These are phyloP conservation scores for Tinea trinotella DNA, from an alignment of 2,888 invertebrate species.

Conservation along the genomic window DNA sequence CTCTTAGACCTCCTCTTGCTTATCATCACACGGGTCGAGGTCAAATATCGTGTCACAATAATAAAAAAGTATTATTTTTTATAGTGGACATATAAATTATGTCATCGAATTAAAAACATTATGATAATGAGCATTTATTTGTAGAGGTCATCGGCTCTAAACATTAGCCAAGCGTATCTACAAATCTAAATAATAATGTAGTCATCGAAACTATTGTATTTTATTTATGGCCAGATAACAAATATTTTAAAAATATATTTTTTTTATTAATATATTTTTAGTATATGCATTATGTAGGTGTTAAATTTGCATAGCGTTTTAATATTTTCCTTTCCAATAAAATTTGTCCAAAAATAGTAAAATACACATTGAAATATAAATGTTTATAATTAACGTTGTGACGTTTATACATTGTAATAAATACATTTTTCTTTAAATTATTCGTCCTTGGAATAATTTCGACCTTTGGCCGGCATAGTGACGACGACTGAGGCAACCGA, in stretches of 20 bases:
- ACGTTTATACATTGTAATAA: too few species aligned
- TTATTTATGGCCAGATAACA: background rate
- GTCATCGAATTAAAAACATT: background rate
- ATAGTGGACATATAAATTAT: background rate
- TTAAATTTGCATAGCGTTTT: constrained; percentile 4
- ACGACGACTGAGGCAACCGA: too few species aligned
- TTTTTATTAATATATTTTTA: background rate
- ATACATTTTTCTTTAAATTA: too few species aligned
- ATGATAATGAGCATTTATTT: constrained; percentile 1
- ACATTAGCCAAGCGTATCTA: background rate
- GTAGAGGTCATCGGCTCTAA: constrained; percentile 1
- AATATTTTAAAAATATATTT: background rate
- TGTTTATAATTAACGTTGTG: too few species aligned
- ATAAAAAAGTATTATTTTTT: background rate
- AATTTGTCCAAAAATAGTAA: background rate
- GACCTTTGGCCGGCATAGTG: too few species aligned
- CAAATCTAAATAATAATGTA: constrained; percentile 3
- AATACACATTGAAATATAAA: too few species aligned
- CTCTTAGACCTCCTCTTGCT: too few species aligned
- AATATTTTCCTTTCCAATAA: background rate
- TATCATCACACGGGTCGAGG: too few species aligned
- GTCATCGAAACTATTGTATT: background rate
- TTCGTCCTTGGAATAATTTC: background rate
- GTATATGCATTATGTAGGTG: background rate
- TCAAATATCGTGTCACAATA: too few species aligned